Base-by-base conservation (phyloP, 2,113 vertebrate species). In the Carettochelys insculpta region DNA sequence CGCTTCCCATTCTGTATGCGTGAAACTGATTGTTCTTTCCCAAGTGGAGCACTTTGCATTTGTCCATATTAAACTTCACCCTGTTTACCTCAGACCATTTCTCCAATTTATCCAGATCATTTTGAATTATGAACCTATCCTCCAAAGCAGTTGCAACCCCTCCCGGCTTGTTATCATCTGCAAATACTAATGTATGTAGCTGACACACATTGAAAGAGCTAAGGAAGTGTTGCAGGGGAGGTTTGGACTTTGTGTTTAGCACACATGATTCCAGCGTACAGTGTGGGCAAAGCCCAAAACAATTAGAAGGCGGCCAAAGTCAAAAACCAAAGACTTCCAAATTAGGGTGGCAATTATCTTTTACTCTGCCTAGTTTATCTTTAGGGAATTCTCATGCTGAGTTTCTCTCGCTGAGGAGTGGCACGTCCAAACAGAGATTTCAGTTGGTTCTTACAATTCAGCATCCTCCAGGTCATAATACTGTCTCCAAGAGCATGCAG, bases 391-490 rank as follows among this genome's bases (percentile, higher is more conserved):
- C 3, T 86, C 5, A 56, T 78, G 5, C 9, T n/a, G 53, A 65
- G 17, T 47, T 22, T 47, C 31, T 34, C 17, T 58, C 51, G 3
- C 10, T 65, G 20, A 89, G 51, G 8, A 11, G 8, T 17, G 17
- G 50, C 8, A 9, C 8, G 31, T 90, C 48, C 86, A 54, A 29
- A 80, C 56, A 86, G 79, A 38, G 17, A 73, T 88, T 71, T n/a
- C 73, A 92, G 89, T 82, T 73, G 51, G 51, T 45, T 78, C 47
- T 86, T 71, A 93, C 38, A 83, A 85, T 92, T 90, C 41, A 82
- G 54, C 51, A 94, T 85, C 87, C 82, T 56, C 84, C 13, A 71
- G 27, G 38, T 41, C 68, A 54, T 56, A 89, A 27, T 53, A 75
- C 53, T 50, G 90, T 83, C 84, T 92, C 48, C 82, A 61, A 87